Conservation (phyloP, 1,140 invertebrate genomes). For the Drosophila busckii region DNA sequence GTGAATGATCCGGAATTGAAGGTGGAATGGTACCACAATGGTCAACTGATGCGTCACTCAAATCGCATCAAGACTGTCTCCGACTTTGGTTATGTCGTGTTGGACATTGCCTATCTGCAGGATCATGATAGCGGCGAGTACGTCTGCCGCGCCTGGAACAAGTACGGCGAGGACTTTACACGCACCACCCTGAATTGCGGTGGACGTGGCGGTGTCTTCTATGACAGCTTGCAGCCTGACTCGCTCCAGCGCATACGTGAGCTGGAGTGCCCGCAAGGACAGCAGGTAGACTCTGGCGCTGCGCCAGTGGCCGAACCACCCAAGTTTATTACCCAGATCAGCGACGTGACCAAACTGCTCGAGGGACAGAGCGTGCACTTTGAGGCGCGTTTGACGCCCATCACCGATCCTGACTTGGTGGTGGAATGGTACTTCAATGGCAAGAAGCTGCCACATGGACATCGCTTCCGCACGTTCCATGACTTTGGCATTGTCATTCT, state of each 20-base stretch:
- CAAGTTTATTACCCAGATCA: slow-evolving; percentile 93
- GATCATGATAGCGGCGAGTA: slow-evolving; percentile 96
- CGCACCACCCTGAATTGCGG: slow-evolving; percentile 89
- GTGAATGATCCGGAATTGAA: slow-evolving; percentile 96
- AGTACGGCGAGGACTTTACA: slow-evolving; percentile 93
- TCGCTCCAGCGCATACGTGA: slow-evolving; percentile 94
- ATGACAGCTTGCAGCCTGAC: slow-evolving; percentile 96
- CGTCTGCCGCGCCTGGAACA: slow-evolving; percentile 92
- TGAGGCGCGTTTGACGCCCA: slow-evolving; percentile 92
- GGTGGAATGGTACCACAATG: slow-evolving; percentile 98
- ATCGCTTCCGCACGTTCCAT: slow-evolving; percentile 96
- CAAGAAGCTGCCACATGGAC: slow-evolving; percentile 93
- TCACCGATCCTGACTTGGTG: slow-evolving; percentile 94
- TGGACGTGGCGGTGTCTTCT: slow-evolving; percentile 93
- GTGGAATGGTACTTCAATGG: slow-evolving; percentile 98
- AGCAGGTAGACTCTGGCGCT: slow-evolving; percentile 82
- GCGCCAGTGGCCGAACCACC: slow-evolving; percentile 89
- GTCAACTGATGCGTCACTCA: slow-evolving; percentile 90
- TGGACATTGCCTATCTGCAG: slow-evolving; percentile 97
- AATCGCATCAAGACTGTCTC: slow-evolving; percentile 96
- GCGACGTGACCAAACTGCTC: slow-evolving; percentile 88
- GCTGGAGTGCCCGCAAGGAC: slow-evolving; percentile 85
- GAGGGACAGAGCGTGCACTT: slow-evolving; percentile 97
- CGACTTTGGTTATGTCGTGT: slow-evolving; percentile 96
- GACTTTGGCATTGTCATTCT: slow-evolving; percentile 98